Base-by-base conservation (phyloP, 2,888 invertebrate species). In the Eugnorisma glareosa region DNA sequence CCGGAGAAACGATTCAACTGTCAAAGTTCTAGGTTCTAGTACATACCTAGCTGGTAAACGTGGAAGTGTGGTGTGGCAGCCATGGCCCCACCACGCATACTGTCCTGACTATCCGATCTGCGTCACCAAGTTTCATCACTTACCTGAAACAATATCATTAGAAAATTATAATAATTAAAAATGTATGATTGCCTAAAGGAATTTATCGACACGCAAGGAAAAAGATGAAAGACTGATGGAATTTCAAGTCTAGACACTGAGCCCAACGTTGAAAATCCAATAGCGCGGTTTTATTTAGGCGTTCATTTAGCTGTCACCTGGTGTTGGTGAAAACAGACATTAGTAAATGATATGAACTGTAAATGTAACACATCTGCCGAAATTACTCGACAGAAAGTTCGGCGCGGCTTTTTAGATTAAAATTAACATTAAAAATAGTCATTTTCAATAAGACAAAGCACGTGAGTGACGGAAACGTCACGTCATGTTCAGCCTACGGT, bases 61-160 rank as follows among this genome's bases (percentile, higher is more conserved):
- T 91, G 88, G 64, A 88, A 88, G 45, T 90, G 91, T 48, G 90
- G 87, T 1, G 86, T 73, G 28, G 78, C 48, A 21, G 83, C 79
- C 81, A 84, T 81, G 21, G 63, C 35, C n/a, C 54, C 72, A 28
- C 70, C 54, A 21, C 67, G 59, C n/a, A 67, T 66, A 72, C 66
- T 77, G 37, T 75, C 67, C 72, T 73, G 68, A 59, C 77, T 80
- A 40, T 75, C 54, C 4, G 81, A 80, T 40, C 69, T 76, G 48
- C 66, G 64, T 63, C 81, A 67, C 86, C 77, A 82, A 63, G 69
- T 72, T 61, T 28, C 73, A 63, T 83, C 90, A 92, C 94, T 94
- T 94, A 94, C 94, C 94, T 94, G 89, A 31, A 91, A 92, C 89
- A 92, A 90, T 63, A 73, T 21, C 66, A 78, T 28, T 13, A 59